phyloP scores from a whole-genome alignment of 2,888 invertebrate genomes.

The Volucella zonaria region DNA sequence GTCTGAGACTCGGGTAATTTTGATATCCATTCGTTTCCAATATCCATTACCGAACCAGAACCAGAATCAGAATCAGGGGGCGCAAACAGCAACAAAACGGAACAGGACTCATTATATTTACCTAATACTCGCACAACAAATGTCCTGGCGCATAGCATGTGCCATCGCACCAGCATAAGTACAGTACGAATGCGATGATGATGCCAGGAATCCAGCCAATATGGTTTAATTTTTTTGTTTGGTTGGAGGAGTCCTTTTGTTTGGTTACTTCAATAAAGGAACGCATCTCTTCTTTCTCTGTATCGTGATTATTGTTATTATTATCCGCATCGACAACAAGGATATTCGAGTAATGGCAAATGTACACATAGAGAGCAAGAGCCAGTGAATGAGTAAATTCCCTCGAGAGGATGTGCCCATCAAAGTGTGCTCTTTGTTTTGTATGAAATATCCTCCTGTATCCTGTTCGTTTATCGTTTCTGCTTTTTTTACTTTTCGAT shows the following conservation, averaged over 20 bases:
- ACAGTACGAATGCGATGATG: background rate
- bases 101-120: conserved; percentile 69
- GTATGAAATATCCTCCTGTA: conserved; percentile 50
- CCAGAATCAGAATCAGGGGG: background rate
- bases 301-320: conserved; percentile 72
- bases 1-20: conserved; percentile 45
- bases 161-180: conserved; percentile 23
- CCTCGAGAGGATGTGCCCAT: conserved; percentile 69
- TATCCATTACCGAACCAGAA: conserved; percentile 63
- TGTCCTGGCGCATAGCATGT: conserved; percentile 72
- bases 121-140: conserved; percentile 56
- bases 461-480: conserved; percentile 45
- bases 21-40: conserved; percentile 68
- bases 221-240: conserved; percentile 56
- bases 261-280: conserved; percentile 34
- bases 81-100: conserved; percentile 28
- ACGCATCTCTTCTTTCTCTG: conserved; percentile 52
- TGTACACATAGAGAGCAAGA: conserved; percentile 53
- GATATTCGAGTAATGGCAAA: conserved; percentile 60
- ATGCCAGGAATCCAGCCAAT: conserved; percentile 58
- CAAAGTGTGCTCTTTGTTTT: conserved; percentile 53
- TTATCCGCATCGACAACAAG: conserved; percentile 70
- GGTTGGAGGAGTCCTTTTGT: conserved; percentile 45
- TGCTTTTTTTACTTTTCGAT: conserved; percentile 49
- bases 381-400: conserved; percentile 61